phyloP scores from a whole-genome alignment of 2,888 invertebrate species.

The Cyclophora albipunctata region DNA sequence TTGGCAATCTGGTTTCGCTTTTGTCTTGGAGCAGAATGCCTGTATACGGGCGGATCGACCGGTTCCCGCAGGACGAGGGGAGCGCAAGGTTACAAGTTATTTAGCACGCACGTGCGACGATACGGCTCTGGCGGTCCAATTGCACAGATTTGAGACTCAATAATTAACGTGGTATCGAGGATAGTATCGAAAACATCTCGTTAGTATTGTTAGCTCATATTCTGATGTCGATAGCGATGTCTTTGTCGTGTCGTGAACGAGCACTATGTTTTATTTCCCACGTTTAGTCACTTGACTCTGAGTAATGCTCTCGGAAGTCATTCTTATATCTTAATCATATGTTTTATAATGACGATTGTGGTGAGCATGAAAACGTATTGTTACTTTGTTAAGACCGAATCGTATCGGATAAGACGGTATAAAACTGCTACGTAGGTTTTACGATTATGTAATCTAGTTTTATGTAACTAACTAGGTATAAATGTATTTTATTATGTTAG shows the following conservation, averaged over 20 bases:
- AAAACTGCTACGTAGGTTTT: no score
- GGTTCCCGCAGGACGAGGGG: conserved; percentile 61
- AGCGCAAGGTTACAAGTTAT: conserved; percentile 58
- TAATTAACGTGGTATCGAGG: background rate
- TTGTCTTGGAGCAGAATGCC: conserved; percentile 43
- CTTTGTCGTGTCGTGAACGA: conserved; percentile 5
- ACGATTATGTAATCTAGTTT: no score
- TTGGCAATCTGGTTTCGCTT: conserved; percentile 29
- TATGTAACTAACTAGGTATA: no score
- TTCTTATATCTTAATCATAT: conserved; percentile 11
- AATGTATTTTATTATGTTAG: no score
- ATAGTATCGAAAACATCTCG: background rate
- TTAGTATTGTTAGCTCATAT: conserved; percentile 1
- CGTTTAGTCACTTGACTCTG: conserved; percentile 11
- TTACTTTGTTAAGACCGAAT: no score
- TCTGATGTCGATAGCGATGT: no score
- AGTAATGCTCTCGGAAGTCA: conserved; percentile 13
- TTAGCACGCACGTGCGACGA: conserved; percentile 48
- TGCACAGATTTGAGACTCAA: conserved; percentile 11
- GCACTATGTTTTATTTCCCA: conserved; percentile 17
- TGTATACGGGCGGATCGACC: conserved; percentile 44
- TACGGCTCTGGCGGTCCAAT: conserved; percentile 15
- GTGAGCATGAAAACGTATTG: no score
- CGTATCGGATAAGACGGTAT: no score
- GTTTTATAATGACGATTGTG: background rate